phyloP scores from a whole-genome alignment of 30 jellyfish, hydroid and myxozoan species.

The Morbakka virulenta region DNA sequence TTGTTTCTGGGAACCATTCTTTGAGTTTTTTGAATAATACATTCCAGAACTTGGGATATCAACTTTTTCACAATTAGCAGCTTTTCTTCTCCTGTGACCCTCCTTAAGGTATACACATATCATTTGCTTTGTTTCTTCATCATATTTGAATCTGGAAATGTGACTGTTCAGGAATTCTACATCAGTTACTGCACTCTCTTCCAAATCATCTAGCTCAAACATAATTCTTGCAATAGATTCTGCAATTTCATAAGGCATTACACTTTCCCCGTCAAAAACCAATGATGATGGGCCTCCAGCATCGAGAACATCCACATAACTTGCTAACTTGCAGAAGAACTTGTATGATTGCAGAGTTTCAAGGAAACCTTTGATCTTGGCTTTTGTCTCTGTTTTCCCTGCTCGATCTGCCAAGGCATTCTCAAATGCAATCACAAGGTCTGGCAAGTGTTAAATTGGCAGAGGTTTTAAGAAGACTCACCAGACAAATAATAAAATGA shows the following conservation, averaged over 20 bases:
- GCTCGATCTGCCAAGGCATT: slow-evolving; percentile 42
- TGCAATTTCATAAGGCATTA: slow-evolving; percentile 41
- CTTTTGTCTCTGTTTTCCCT: slow-evolving; percentile 60
- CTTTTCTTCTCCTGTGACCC: no score
- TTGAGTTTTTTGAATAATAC: slow-evolving; percentile 5
- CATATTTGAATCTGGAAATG: no score
- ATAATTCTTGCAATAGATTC: slow-evolving; percentile 16
- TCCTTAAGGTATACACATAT: no score
- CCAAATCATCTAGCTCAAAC: slow-evolving; percentile 34
- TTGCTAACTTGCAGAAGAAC: slow-evolving; percentile 38
- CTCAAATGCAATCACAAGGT: slow-evolving; percentile 42
- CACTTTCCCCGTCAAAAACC: slow-evolving; percentile 50
- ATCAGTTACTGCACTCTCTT: slow-evolving; percentile 14
- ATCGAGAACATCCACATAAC: slow-evolving; percentile 48
- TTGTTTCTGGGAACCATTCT: slow-evolving; percentile 21
- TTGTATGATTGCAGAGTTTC: slow-evolving; percentile 39
- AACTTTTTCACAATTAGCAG: neutral
- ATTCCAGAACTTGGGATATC: slow-evolving; percentile 43
- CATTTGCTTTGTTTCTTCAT: no score
- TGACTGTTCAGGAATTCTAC: no score
- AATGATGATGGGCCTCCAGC: slow-evolving; percentile 42
- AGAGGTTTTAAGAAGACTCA: no score
- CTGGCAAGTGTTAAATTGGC: no score
- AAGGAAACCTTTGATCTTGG: slow-evolving; percentile 54
- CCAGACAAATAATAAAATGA: no score